Percentiles rank a stretch among this genome's conserved stretches.
Conservation (phyloP, 2,797 vertebrate genomes). For the Takifugu rubripes region DNA sequence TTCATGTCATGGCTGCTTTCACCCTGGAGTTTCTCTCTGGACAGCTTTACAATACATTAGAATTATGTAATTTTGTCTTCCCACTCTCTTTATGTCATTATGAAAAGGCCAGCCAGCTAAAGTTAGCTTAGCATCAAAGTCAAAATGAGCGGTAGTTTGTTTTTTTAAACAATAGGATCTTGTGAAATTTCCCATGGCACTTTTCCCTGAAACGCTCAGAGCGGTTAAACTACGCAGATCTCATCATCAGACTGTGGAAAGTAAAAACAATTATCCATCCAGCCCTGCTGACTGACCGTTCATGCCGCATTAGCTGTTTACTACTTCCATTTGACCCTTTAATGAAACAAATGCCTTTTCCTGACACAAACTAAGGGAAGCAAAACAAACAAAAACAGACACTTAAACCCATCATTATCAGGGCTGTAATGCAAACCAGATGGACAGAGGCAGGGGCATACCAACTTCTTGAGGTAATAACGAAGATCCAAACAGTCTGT, state of each 20-base stretch:
- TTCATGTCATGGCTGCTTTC: neutral
- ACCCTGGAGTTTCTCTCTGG: neutral
- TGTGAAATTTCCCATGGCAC: neutral
- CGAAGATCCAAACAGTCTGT: slow-evolving; percentile 64
- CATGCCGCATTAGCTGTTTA: slow-evolving; percentile 62
- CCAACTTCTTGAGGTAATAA: slow-evolving; percentile 90
- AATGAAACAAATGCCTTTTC: slow-evolving; percentile 80
- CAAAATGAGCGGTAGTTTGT: neutral
- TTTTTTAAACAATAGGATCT: slow-evolving; percentile 2
- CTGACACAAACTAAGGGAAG: slow-evolving; percentile 77
- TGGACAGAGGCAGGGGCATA: slow-evolving; percentile 80
- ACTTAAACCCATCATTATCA: slow-evolving; percentile 85
- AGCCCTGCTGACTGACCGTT: slow-evolving; percentile 43
- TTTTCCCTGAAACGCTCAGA: slow-evolving; percentile 7
- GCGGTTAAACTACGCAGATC: no score
- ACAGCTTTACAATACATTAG: neutral
- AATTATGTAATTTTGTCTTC: no score
- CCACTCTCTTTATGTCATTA: no score
- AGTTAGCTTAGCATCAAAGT: no score
- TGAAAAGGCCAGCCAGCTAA: no score
- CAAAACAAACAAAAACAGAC: slow-evolving; percentile 81
- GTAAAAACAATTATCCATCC: slow-evolving; percentile 47
- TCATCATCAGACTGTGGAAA: slow-evolving; percentile 46
- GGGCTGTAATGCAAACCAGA: slow-evolving; percentile 89
- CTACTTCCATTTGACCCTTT: slow-evolving; percentile 71